Evolutionary conservation across 2,888 invertebrate genomes (phyloP).

Genomic region (Lymantria dispar): DNA sequence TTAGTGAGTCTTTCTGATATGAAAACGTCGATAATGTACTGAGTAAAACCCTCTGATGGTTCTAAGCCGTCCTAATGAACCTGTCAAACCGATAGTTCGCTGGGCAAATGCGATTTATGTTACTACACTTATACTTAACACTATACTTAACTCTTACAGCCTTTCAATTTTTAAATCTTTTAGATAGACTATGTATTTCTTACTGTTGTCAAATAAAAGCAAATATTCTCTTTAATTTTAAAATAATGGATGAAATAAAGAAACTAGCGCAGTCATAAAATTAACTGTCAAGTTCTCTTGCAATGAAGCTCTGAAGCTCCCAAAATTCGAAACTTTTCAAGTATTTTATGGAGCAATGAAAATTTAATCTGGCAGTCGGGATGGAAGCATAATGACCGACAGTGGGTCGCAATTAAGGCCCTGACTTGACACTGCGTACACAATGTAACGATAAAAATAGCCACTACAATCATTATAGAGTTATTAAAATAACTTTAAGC

Average conservation of each 20-base stretch:
- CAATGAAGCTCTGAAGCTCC: constrained; percentile 3
- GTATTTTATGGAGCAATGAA: constrained; percentile 39
- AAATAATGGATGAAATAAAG: too few relatives aligned
- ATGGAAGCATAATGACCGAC: constrained; percentile 40
- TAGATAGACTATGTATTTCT: background rate
- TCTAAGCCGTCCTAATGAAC: constrained; percentile 55
- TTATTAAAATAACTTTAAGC: constrained; percentile 7
- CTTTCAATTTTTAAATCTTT: constrained; percentile 2
- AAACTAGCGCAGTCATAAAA: too few relatives aligned
- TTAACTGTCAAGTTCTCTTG: background rate
- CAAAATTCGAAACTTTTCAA: constrained; percentile 32
- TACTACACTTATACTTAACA: too few relatives aligned
- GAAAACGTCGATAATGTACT: too few relatives aligned
- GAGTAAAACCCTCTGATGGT: constrained; percentile 17
- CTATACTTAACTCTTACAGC: constrained; percentile 34
- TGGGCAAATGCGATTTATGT: constrained; percentile 37
- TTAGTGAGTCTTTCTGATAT: too few relatives aligned
- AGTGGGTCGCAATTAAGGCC: constrained; percentile 45
- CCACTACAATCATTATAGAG: constrained; percentile 16
- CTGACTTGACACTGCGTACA: constrained; percentile 29
- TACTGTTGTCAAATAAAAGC: background rate
- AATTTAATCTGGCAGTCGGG: constrained; percentile 39
- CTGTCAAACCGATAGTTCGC: constrained; percentile 47
- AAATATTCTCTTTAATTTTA: too few relatives aligned
- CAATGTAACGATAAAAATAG: constrained; percentile 26